Conservation (phyloP, 2,113 vertebrate species). For the Taxidea taxus region DNA sequence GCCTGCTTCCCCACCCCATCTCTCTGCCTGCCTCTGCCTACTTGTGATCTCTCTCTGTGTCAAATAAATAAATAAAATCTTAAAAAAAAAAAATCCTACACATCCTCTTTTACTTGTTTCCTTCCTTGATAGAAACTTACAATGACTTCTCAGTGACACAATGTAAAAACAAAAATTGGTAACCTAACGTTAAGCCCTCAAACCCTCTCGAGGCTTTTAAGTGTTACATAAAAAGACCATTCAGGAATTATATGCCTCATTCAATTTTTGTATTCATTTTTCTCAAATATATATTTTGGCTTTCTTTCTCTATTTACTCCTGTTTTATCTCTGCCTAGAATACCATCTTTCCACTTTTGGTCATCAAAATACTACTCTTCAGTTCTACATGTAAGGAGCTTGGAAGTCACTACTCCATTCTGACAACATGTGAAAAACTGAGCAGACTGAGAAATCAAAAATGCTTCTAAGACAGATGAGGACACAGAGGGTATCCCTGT, state of each 20-base stretch:
- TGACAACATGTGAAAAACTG: background rate
- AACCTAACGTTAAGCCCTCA: background rate
- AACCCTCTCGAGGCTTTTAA: background rate
- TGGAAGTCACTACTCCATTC: background rate
- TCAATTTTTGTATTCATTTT: background rate
- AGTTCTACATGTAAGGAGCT: background rate
- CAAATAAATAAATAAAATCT: too few relatives aligned
- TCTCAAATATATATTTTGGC: background rate
- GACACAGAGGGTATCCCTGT: background rate
- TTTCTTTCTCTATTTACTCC: background rate
- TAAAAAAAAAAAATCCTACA: background rate
- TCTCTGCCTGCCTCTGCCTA: too few relatives aligned
- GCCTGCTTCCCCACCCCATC: too few relatives aligned
- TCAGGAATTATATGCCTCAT: background rate
- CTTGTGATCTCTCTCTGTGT: too few relatives aligned
- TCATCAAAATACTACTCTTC: background rate
- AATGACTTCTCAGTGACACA: background rate
- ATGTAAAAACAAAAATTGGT: background rate
- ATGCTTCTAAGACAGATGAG: background rate
- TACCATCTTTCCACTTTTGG: background rate
- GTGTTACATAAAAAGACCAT: background rate
- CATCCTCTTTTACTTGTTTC: background rate
- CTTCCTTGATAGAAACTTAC: background rate
- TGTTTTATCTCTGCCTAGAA: background rate
- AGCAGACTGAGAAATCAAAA: background rate